Conservation (phyloP, 2,113 vertebrate genomes). For the Pogona vitticeps region DNA sequence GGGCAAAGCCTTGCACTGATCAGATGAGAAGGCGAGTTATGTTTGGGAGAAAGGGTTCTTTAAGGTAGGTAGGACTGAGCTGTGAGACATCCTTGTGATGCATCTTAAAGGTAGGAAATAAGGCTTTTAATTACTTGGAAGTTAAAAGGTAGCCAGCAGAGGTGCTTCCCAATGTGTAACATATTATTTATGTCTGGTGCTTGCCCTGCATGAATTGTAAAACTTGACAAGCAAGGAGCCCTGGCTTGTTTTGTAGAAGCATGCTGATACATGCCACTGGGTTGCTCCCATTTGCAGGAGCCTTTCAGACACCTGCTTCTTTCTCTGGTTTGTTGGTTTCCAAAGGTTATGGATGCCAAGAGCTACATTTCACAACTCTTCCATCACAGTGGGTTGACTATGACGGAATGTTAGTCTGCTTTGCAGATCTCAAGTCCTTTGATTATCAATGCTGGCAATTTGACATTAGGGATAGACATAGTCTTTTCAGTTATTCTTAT, state of each 20-base stretch:
- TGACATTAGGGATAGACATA: slow-evolving; percentile 18
- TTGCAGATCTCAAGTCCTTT: neutral
- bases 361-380: neutral
- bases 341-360: neutral
- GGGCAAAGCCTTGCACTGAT: neutral
- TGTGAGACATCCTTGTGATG: too few species aligned
- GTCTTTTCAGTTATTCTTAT: neutral
- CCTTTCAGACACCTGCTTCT: too few species aligned
- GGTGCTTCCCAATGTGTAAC: neutral
- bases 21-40: neutral
- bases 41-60: neutral
- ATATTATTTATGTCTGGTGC: neutral
- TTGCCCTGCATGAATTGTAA: neutral
- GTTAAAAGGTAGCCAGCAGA: too few species aligned
- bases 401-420: neutral
- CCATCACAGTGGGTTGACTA: neutral
- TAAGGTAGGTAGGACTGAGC: neutral
- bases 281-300: too few species aligned
- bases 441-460: neutral
- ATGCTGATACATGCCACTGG: too few species aligned
- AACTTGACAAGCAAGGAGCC: neutral
- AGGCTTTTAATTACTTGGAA: neutral
- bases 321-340: too few species aligned
- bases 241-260: neutral
- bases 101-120: neutral